These are phyloP conservation scores for Petaurus breviceps DNA, from an alignment of 2,113 vertebrate species.

Conservation along the genomic window DNA sequence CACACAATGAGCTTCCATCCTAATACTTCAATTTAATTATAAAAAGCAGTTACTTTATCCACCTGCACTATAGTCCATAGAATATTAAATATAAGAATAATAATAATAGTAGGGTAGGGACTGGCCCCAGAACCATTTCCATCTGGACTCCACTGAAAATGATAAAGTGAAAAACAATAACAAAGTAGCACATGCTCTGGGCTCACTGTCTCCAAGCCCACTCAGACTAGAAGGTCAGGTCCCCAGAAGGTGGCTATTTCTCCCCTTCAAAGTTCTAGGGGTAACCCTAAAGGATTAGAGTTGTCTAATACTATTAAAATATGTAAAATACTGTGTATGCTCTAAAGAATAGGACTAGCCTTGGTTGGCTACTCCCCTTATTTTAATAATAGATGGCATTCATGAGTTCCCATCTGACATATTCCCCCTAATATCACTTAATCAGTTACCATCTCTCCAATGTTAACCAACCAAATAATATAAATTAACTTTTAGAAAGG, in stretches of 20 bases:
- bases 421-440: not conserved
- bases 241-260: not conserved
- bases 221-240: not conserved
- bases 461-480: not conserved
- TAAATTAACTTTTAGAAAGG: not conserved
- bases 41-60: too few relatives aligned
- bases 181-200: not conserved
- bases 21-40: too few relatives aligned
- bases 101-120: too few relatives aligned
- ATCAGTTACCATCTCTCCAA: not conserved
- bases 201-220: not conserved
- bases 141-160: too few relatives aligned
- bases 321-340: not conserved
- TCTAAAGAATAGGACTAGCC: not conserved
- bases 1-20: too few relatives aligned
- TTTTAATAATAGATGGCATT: not conserved
- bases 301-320: not conserved
- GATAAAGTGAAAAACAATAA: not conserved
- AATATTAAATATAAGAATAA: not conserved
- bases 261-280: not conserved
- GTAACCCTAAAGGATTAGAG: not conserved
- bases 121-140: too few relatives aligned
- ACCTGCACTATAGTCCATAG: too few relatives aligned
- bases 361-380: not conserved
- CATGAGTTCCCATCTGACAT: not conserved